Evolutionary conservation across 2,113 vertebrate genomes (phyloP).

Genomic region (Craseonycteris thonglongyai): DNA sequence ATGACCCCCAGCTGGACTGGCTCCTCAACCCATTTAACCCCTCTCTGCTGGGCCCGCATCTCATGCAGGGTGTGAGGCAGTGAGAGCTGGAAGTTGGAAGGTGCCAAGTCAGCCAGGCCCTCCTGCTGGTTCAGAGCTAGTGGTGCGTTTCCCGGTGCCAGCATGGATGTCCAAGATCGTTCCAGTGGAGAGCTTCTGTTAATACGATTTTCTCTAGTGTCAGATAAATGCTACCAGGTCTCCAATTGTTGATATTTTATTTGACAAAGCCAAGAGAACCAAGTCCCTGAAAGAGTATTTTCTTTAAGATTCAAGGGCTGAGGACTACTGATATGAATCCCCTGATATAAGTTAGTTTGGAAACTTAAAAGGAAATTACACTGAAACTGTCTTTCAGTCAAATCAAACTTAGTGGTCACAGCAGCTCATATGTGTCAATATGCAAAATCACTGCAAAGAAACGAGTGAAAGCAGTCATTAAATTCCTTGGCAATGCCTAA

Average conservation of each 20-base stretch:
- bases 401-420: not conserved
- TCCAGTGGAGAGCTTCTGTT: conserved; percentile 71
- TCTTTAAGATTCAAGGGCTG: conserved; percentile 54
- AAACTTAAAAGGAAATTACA: conserved; percentile 58
- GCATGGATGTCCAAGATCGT: conserved; percentile 26
- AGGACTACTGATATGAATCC: conserved; percentile 59
- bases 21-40: conserved; percentile 68
- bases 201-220: conserved; percentile 68
- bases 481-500: conserved; percentile 11
- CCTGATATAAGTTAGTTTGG: conserved; percentile 51
- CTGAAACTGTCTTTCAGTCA: not conserved
- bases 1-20: conserved; percentile 68
- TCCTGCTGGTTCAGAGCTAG: conserved; percentile 14
- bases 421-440: not conserved
- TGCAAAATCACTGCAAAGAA: not conserved
- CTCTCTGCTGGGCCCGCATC: conserved; percentile 61
- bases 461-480: not conserved
- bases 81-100: conserved; percentile 29
- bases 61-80: conserved; percentile 40
- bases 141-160: conserved; percentile 37
- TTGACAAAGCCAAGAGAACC: conserved; percentile 65
- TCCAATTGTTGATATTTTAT: conserved; percentile 44
- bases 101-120: conserved; percentile 54
- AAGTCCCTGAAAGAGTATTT: conserved; percentile 68
- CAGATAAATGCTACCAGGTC: conserved; percentile 74